These are phyloP conservation scores for Pristis pectinata DNA, from an alignment of 2,797 vertebrate species.

Conservation along the genomic window DNA sequence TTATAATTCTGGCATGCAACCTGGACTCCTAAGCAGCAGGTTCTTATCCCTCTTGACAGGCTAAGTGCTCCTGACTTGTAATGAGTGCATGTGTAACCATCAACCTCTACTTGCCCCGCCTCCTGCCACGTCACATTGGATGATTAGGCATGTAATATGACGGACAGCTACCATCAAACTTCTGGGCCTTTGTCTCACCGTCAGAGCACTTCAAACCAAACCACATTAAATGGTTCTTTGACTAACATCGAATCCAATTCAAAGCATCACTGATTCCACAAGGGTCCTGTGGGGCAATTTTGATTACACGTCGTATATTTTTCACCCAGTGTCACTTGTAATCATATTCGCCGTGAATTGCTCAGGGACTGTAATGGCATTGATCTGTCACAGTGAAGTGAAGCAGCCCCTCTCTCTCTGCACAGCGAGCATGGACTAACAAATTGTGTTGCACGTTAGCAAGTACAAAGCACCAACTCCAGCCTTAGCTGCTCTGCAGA, in stretches of 20 bases:
- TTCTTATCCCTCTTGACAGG: neutral
- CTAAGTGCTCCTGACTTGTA: neutral
- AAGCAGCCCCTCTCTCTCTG: neutral
- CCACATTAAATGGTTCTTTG: constrained; percentile 23
- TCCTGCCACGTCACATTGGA: neutral
- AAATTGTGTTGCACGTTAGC: neutral
- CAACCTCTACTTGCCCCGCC: neutral
- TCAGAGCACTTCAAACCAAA: neutral
- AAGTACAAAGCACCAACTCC: neutral
- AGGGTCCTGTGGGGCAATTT: constrained; percentile 20
- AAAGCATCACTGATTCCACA: neutral
- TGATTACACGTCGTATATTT: constrained; percentile 21
- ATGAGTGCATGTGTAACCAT: neutral
- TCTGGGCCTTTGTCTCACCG: neutral
- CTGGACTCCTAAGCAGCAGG: neutral
- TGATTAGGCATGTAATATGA: neutral
- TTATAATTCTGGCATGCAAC: neutral
- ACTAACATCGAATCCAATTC: constrained; percentile 14
- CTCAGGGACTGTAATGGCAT: neutral
- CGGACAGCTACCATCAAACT: neutral
- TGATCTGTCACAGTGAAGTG: neutral
- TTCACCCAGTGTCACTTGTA: constrained; percentile 19
- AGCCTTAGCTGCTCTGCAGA: neutral
- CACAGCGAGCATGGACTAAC: neutral
- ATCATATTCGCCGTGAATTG: constrained; percentile 20